Base-by-base conservation (phyloP, 2,888 invertebrate genomes). In the Panorpa germanica region DNA sequence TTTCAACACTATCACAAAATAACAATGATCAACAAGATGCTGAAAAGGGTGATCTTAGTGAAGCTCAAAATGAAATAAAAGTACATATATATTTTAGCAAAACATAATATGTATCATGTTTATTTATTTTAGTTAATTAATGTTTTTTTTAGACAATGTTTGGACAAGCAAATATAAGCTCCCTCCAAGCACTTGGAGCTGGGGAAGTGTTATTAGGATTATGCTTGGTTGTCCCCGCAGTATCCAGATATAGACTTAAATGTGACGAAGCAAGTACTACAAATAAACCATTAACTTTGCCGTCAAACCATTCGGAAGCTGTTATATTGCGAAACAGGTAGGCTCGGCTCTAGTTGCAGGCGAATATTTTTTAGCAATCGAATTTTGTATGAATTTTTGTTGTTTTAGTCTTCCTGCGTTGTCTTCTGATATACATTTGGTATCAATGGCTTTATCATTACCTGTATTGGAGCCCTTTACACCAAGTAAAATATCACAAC, bases 401-500 rank as follows among this genome's bases (percentile, higher is more conserved):
- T 37, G 29, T 50, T 52, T 1, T 49, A 82, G 80, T 40, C 66
- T 85, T 41, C 71, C 76, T 38, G 70, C 76, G 39, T 67, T 86
- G 40, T 70, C 85, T 35, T 73, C 77, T 36, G 91, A 91, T 49
- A 73, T 91, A 36, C 70, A 69, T 34, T 70, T 86, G 25, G 82
- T 85, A 34, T 75, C 76, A 47, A 67, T 76, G 38, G 83, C 83
- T 5, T 62, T 90, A 40, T 77, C 82, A 11, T 56, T 93, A 41
- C 90, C 90, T 1, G 70, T 88, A 34, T 54, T 90, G 31, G 90
- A 91, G 49, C 90, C 91, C 0, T 60, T 91, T 41, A 82, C 81
- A 7, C 68, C 78, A 4, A 70, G 70, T n/a, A 76, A 86, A 42
- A 66, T 91, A 27, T 69, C 74, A 34, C 80, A 81, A 46, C 59